Percentiles rank a stretch among this genome's conserved stretches.
These are phyloP conservation scores for Melieria picta DNA, from an alignment of 2,888 invertebrate genomes.

Conservation along the genomic window DNA sequence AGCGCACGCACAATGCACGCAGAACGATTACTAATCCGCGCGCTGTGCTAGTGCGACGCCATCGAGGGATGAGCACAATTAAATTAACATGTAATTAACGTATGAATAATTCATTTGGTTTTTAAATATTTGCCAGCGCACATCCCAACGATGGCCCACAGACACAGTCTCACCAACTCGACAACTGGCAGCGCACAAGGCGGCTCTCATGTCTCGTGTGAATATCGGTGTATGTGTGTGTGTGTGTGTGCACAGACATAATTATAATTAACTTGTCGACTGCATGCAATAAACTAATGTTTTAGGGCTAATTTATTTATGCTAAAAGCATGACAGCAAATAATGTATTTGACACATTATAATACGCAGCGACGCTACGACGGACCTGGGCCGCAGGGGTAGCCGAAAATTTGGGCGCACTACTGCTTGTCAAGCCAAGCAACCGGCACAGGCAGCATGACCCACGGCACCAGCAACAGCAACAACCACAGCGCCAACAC, in stretches of 20 bases:
- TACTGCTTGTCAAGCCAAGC: too few relatives aligned
- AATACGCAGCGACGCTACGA: constrained; percentile 46
- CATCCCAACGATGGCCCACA: too few relatives aligned
- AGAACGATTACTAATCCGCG: not conserved
- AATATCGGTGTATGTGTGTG: not conserved
- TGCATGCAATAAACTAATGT: constrained; percentile 41
- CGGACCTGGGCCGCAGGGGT: not conserved
- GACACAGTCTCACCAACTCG: too few relatives aligned
- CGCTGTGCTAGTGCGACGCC: not conserved
- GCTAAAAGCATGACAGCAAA: constrained; percentile 48
- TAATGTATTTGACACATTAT: constrained; percentile 59
- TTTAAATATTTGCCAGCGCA: constrained; percentile 25
- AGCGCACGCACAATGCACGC: not conserved
- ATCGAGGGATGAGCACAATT: constrained; percentile 42
- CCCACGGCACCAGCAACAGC: too few relatives aligned
- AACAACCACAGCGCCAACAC: too few relatives aligned
- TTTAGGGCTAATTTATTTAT: constrained; percentile 37
- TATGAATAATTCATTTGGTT: constrained; percentile 44
- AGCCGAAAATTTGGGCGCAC: too few relatives aligned
- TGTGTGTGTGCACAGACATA: constrained; percentile 21
- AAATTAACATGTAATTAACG: constrained; percentile 48
- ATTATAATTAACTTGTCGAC: constrained; percentile 56
- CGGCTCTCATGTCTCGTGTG: not conserved
- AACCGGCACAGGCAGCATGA: too few relatives aligned
- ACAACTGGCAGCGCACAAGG: too few relatives aligned